phyloP scores from a whole-genome alignment of 92 coral and sea anemone species.

The Diadumene lineata region DNA sequence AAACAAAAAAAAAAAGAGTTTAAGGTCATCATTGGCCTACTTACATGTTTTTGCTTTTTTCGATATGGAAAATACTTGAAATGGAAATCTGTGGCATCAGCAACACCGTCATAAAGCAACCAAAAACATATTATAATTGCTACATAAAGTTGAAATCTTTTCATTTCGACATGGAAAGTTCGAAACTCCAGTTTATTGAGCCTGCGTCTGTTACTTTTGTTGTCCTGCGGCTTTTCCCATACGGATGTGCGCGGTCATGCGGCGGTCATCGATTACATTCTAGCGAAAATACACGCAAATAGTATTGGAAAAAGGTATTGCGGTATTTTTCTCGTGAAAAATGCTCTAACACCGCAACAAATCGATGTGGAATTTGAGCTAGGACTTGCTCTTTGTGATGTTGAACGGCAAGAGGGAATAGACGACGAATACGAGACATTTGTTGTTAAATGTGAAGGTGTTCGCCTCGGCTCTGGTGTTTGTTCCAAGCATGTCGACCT shows the following conservation, averaged over 20 bases:
- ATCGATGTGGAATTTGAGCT: not conserved
- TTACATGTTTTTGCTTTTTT: constrained; percentile 54
- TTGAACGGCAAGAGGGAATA: not conserved
- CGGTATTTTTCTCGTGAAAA: constrained; percentile 3
- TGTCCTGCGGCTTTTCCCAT: not conserved
- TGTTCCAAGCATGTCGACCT: constrained; percentile 14
- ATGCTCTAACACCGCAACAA: not conserved
- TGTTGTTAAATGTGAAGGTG: not conserved
- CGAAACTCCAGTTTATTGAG: no score
- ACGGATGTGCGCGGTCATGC: constrained; percentile 30
- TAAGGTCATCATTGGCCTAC: constrained; percentile 17
- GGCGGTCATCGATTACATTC: constrained; percentile 18
- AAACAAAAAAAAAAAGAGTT: no score
- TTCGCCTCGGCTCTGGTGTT: constrained; percentile 3
- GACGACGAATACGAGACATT: not conserved
- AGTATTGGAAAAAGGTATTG: not conserved
- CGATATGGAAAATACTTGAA: constrained; percentile 49
- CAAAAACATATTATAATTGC: not conserved
- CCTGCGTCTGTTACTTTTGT: no score
- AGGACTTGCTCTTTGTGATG: not conserved
- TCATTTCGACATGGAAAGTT: no score
- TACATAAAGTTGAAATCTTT: not conserved
- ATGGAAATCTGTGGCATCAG: constrained; percentile 35
- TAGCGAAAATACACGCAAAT: not conserved
- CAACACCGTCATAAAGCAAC: not conserved